Percentiles rank a stretch among this genome's conserved stretches.
phyloP scores from a whole-genome alignment of 2,888 invertebrate genomes.

The Isoperla grammatica region DNA sequence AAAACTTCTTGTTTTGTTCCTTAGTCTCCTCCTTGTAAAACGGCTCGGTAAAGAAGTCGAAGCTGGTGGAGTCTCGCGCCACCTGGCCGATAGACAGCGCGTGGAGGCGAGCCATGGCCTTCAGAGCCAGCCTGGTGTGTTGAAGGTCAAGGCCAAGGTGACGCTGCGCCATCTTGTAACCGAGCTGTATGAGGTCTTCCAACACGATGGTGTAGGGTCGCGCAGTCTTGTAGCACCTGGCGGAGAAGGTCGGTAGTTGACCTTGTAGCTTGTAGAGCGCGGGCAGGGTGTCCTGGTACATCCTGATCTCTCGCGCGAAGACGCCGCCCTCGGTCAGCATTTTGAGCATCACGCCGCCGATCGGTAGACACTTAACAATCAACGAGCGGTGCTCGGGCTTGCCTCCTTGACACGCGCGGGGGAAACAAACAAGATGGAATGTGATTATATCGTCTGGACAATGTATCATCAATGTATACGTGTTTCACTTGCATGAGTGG shows the following conservation, averaged over 20 bases:
- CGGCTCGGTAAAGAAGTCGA: conserved; percentile 16
- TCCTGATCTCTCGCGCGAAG: conserved; percentile 21
- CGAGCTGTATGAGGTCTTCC: conserved; percentile 22
- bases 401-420: not conserved
- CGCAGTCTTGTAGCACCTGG: not conserved
- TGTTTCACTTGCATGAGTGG: no score
- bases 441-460: no score
- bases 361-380: conserved; percentile 26
- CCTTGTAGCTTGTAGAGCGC: conserved; percentile 6
- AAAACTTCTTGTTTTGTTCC: not conserved
- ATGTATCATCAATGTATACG: no score
- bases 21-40: not conserved
- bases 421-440: no score
- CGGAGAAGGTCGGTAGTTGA: not conserved
- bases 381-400: conserved; percentile 9
- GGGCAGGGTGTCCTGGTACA: conserved; percentile 20
- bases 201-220: conserved; percentile 16
- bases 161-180: conserved; percentile 21
- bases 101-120: conserved; percentile 25
- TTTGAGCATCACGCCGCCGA: conserved; percentile 15
- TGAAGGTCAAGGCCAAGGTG: conserved; percentile 21
- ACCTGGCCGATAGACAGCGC: conserved; percentile 23
- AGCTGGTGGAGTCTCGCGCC: conserved; percentile 9
- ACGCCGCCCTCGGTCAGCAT: conserved; percentile 9
- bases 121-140: conserved; percentile 15